phyloP scores from a whole-genome alignment of 2,888 invertebrate genomes.

The Gonocerus acuteangulatus region DNA sequence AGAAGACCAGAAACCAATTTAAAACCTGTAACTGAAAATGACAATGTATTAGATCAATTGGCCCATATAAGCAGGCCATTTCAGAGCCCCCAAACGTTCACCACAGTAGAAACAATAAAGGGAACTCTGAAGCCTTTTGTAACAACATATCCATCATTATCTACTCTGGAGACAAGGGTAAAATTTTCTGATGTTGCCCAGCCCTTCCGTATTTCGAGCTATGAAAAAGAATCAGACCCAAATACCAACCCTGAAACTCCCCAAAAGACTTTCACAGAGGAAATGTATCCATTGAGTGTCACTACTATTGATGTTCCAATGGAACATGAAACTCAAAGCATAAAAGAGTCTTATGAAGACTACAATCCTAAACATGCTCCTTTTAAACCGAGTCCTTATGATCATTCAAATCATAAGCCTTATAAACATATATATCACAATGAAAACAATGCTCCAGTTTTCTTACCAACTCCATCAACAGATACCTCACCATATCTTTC shows the following conservation, averaged over 20 bases:
- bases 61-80: slow-evolving; percentile 39
- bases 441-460: slow-evolving; percentile 28
- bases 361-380: slow-evolving; percentile 17
- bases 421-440: slow-evolving; percentile 30
- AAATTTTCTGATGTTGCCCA: slow-evolving; percentile 32
- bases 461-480: slow-evolving; percentile 36
- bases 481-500: slow-evolving; percentile 29
- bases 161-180: slow-evolving; percentile 11
- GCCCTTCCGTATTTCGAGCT: slow-evolving; percentile 27
- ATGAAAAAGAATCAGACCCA: slow-evolving; percentile 13
- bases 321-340: slow-evolving; percentile 24
- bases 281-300: slow-evolving; percentile 34
- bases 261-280: slow-evolving; percentile 30
- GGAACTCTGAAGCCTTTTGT: slow-evolving; percentile 26
- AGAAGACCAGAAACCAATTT: slow-evolving; percentile 29
- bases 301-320: slow-evolving; percentile 36
- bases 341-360: slow-evolving; percentile 20
- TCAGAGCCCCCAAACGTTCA: slow-evolving; percentile 31
- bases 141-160: slow-evolving; percentile 25
- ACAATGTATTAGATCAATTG: slow-evolving; percentile 36
- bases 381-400: slow-evolving; percentile 25
- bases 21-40: slow-evolving; percentile 30
- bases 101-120: slow-evolving; percentile 14
- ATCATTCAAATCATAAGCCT: slow-evolving; percentile 27
- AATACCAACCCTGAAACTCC: slow-evolving; percentile 26